Conservation (phyloP, 2,797 vertebrate species). For the Enteromius unitaeniatus region DNA sequence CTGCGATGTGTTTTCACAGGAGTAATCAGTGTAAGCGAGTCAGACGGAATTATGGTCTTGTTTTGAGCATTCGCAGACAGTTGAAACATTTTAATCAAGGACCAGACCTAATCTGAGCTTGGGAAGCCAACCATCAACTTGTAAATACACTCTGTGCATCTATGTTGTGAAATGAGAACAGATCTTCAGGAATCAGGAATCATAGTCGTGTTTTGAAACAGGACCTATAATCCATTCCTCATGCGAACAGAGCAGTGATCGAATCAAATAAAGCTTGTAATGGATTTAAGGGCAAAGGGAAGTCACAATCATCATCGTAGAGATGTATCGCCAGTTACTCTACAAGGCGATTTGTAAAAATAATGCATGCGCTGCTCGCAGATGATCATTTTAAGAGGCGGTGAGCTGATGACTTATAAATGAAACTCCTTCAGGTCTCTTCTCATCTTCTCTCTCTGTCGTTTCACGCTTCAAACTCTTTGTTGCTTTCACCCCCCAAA, state of each 20-base stretch:
- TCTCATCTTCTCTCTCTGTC: conserved; percentile 24
- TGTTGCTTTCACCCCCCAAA: conserved; percentile 4
- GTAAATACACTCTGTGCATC: neutral
- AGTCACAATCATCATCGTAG: conserved; percentile 67
- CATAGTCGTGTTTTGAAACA: conserved; percentile 20
- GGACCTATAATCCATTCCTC: conserved; percentile 48
- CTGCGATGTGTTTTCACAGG: conserved; percentile 18
- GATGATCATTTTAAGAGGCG: conserved; percentile 73
- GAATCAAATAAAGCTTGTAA: conserved; percentile 71
- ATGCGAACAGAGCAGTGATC: conserved; percentile 55
- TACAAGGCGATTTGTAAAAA: conserved; percentile 74
- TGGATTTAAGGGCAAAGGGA: conserved; percentile 62
- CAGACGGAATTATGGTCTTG: conserved; percentile 57
- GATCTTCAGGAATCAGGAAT: conserved; percentile 33
- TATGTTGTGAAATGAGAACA: neutral
- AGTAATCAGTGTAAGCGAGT: conserved; percentile 17
- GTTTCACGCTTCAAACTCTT: conserved; percentile 15
- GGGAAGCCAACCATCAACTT: conserved; percentile 46
- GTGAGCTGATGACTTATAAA: conserved; percentile 62
- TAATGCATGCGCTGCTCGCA: conserved; percentile 68
- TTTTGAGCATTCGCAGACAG: conserved; percentile 57
- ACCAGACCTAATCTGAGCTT: conserved; percentile 13
- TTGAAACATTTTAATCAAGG: conserved; percentile 36
- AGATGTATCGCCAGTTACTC: conserved; percentile 70
- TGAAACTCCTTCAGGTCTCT: conserved; percentile 60